Base-by-base conservation (phyloP, 2,797 vertebrate genomes). In the Salmo trutta region DNA sequence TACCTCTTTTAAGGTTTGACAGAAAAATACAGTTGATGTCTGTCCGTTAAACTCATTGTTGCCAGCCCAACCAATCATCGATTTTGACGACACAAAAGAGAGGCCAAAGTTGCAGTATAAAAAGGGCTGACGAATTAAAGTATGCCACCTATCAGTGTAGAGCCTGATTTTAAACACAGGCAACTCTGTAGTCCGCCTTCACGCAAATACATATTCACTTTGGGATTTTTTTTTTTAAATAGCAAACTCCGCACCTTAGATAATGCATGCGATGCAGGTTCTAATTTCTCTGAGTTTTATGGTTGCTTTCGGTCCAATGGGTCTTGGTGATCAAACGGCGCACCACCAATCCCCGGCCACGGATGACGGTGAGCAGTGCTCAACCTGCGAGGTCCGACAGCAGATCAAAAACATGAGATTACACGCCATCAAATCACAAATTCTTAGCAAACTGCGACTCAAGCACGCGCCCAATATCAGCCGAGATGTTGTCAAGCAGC, bases 381-480 rank as follows among this genome's bases (percentile, higher is more conserved):
- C 96, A 33, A 95, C 95, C 83, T 99, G 98, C 92, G 95, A 94
- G 41, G 96, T 96, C 93, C 96, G 98, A 81, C 96, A 98, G 92
- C 98, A 98, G 81, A 98, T 96, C 71, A 98, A 96, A 90, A 95
- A 94, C 88, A 96, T 98, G 93, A 94, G 97, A 77, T 89, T 99
- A 84, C 96, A 99, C 94, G 96, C 97, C 67, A 99, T 99, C 86
- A 99, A 99, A 87, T 96, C 96, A 24, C 97, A 99, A 81, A 99
- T 99, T 85, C 94, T 99, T 88, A 99, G 97, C 93, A 99, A 99
- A 89, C 96, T 99, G 88, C 96, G 97, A 0, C 97, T 99, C 93
- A 97, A 97, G 82, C 95, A 98, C 83, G 96, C 97, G 82, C 98
- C 98, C 19, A 99, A 99, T 80, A 99, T 99, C 89, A 99, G 97